Percentiles rank a stretch among this genome's conserved stretches.
Evolutionary conservation across 2,113 vertebrate genomes (phyloP).

Genomic region (Neotragus pygmaeus): DNA sequence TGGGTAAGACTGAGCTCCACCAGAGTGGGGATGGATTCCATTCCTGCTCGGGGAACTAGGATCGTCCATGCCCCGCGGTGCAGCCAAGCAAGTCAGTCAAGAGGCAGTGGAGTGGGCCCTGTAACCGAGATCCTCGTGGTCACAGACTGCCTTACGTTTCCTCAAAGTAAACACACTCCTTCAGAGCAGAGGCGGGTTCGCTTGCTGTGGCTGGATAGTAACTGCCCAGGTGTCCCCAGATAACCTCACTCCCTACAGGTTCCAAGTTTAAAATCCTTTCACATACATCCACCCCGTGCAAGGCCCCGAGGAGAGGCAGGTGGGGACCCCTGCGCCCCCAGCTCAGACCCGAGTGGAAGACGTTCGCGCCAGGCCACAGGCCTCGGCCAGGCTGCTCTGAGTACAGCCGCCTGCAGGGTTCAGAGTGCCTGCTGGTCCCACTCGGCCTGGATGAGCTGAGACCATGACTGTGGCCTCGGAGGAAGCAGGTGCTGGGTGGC

Average conservation of each 20-base stretch:
- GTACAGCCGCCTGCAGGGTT: not conserved
- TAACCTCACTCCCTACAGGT: fast-evolving
- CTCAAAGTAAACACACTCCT: not conserved
- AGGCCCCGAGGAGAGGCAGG: not conserved
- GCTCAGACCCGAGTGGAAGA: not conserved
- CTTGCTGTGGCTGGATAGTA: not conserved
- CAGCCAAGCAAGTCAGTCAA: not conserved
- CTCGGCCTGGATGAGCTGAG: not conserved
- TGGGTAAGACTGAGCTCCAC: not conserved
- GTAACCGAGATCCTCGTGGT: not conserved
- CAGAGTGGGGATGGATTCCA: not conserved
- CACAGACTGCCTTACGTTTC: not conserved
- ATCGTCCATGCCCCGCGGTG: not conserved
- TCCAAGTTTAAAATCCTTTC: not conserved
- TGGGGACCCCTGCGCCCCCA: not conserved
- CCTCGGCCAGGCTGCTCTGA: not conserved
- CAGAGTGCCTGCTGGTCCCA: not conserved
- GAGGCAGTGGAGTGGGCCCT: not conserved
- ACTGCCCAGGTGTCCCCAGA: not conserved
- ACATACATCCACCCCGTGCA: not conserved
- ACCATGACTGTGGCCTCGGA: not conserved
- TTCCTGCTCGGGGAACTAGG: not conserved
- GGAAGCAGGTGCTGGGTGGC: not conserved
- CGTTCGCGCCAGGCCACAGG: fast-evolving
- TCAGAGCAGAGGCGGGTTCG: fast-evolving